phyloP scores from a whole-genome alignment of 1,140 invertebrate genomes.

The Thrips palmi region DNA sequence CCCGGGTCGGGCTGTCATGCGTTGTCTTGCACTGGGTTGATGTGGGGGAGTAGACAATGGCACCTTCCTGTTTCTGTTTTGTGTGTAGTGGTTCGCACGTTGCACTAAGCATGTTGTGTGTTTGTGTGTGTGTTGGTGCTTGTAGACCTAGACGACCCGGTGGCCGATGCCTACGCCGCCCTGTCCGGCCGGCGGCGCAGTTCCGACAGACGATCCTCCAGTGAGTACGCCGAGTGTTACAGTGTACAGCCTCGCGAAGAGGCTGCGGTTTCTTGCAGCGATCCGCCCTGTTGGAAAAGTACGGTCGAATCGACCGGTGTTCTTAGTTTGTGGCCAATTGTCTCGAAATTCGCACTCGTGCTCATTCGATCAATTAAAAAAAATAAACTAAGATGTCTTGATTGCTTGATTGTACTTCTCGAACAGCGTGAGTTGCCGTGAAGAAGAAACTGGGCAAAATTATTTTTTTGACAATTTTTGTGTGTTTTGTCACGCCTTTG shows the following conservation, averaged over 20 bases:
- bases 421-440: too few relatives aligned
- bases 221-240: conserved; percentile 8
- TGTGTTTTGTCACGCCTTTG: too few relatives aligned
- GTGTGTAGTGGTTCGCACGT: too few relatives aligned
- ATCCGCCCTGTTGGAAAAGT: not conserved
- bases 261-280: not conserved
- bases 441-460: too few relatives aligned
- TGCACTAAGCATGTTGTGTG: conserved; percentile 5
- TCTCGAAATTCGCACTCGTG: not conserved
- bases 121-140: conserved; percentile 3
- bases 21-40: too few relatives aligned
- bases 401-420: too few relatives aligned
- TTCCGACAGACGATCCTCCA: conserved; percentile 12
- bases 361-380: not conserved
- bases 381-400: not conserved
- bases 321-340: not conserved
- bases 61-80: too few relatives aligned
- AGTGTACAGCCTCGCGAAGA: not conserved
- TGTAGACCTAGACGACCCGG: conserved; percentile 6
- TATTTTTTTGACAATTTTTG: too few relatives aligned
- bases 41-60: too few relatives aligned
- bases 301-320: not conserved
- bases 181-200: conserved; percentile 7
- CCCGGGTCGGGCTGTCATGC: too few relatives aligned
- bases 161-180: conserved; percentile 4